A percentile compares a stretch with the other conserved stretches of the same genome.
Evolutionary conservation across 1,140 invertebrate species (phyloP).

Genomic region (Steinernema khuongi): DNA sequence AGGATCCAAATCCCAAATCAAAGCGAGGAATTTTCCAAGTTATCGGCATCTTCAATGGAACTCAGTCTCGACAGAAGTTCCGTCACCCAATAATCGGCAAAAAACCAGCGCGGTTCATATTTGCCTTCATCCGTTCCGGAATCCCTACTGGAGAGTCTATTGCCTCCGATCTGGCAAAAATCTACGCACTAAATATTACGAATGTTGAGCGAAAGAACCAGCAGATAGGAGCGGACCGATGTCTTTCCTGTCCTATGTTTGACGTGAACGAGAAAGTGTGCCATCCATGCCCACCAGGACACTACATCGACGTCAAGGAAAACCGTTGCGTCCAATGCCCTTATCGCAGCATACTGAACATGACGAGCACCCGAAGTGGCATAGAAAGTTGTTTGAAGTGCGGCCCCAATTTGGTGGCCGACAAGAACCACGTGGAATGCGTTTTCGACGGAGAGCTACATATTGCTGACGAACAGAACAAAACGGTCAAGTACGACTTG

Average conservation of each 20-base stretch:
- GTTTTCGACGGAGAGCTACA: conserved; percentile 18
- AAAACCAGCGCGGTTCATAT: conserved; percentile 63
- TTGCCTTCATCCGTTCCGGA: conserved; percentile 64
- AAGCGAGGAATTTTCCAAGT: conserved; percentile 34
- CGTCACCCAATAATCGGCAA: conserved; percentile 61
- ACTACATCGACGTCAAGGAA: conserved; percentile 29
- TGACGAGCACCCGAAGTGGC: conserved; percentile 23
- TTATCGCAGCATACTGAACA: conserved; percentile 18
- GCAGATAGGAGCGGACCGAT: conserved; percentile 51
- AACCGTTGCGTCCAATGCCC: conserved; percentile 31
- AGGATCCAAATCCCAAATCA: conserved; percentile 17
- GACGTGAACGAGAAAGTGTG: conserved; percentile 60
- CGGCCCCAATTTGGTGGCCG: background rate
- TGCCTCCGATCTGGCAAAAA: conserved; percentile 60
- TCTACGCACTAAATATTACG: conserved; percentile 65
- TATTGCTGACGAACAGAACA: conserved; percentile 19
- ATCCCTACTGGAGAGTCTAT: conserved; percentile 32
- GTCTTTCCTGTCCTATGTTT: conserved; percentile 64
- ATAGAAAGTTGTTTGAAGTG: conserved; percentile 20
- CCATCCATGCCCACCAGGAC: conserved; percentile 61
- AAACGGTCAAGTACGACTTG: background rate
- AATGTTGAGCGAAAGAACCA: conserved; percentile 62
- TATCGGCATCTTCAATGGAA: conserved; percentile 60
- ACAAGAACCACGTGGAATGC: background rate
- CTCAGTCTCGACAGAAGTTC: conserved; percentile 57